Base-by-base conservation (phyloP, 2,888 invertebrate species). In the Flexamia atlantica region DNA sequence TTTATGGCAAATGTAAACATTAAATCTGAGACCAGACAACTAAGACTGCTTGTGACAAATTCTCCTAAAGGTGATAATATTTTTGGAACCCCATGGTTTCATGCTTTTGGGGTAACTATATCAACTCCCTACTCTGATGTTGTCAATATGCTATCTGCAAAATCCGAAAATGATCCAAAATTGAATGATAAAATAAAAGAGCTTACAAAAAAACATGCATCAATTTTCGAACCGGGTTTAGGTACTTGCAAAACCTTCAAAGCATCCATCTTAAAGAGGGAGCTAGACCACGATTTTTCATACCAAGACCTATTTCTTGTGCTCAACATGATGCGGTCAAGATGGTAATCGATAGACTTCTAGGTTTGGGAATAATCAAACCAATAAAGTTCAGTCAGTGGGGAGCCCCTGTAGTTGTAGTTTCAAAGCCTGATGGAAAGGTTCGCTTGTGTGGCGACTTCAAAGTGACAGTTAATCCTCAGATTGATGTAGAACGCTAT, bases 391-490 rank as follows among this genome's bases (percentile, higher is more conserved):
- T 53, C 17, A 50, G 42, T 50, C 25, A 79, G 53, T 79, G 46
- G 46, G 79, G 14, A 30, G 53, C 79, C 3, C 79, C 79, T 28
- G 53, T 79, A 50, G 79, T 79, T 20, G 25, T 53, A 50, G 53
- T 79, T 25, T 50, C 53, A 25, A 79, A 79, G 50, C 46, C n/a
- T 14, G 32, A 42, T 76, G 20, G 42, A 1, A 40, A 76, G 20
- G 46, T 76, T 76, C 9, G 25, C 23, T 30, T 79, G 42, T 79
- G 79, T 79, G 79, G 46, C 23, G 79, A 50, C 25, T 79, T 79
- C 30, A 79, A 79, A 79, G 79, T 79, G 12, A 79, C 25, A 12
- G 20, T 79, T 36, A 36, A 36, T 42, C 76, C 76, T 42, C 40
- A 76, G 23, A 42, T 76, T 42, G 76, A 76, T 42, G 23, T 76